phyloP scores from a whole-genome alignment of 2,888 invertebrate genomes.

The Drosophila borborema region DNA sequence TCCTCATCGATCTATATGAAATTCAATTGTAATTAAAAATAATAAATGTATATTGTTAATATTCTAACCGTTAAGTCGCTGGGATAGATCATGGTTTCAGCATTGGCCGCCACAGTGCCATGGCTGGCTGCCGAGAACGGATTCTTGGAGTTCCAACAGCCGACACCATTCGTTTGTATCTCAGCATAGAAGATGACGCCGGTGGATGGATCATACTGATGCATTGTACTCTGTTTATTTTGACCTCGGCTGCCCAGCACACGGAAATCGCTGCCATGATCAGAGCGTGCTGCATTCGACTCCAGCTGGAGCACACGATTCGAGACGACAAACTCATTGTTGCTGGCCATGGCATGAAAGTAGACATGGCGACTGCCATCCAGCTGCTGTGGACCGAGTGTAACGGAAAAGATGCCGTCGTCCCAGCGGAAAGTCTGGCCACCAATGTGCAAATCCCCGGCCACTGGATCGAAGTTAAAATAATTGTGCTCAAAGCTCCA shows the following conservation, averaged over 20 bases:
- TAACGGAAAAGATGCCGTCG: constrained; percentile 92
- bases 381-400: constrained; percentile 86
- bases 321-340: constrained; percentile 89
- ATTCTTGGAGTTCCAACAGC: constrained; percentile 89
- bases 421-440: constrained; percentile 91
- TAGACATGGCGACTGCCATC: constrained; percentile 88
- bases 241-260: constrained; percentile 89
- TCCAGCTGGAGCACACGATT: constrained; percentile 88
- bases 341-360: constrained; percentile 92
- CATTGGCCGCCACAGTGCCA: constrained; percentile 87
- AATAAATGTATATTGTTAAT: background rate
- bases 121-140: constrained; percentile 86
- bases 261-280: constrained; percentile 87
- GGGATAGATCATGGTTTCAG: constrained; percentile 89
- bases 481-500: constrained; percentile 91
- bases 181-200: constrained; percentile 90
- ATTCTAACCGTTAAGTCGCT: constrained; percentile 87
- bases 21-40: constrained; percentile 54
- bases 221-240: constrained; percentile 89
- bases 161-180: constrained; percentile 89
- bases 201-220: constrained; percentile 87
- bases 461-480: constrained; percentile 90
- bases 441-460: constrained; percentile 89
- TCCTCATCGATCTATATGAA: constrained; percentile 86
- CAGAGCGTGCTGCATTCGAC: constrained; percentile 86